phyloP scores from a whole-genome alignment of 2,888 invertebrate genomes.

The Parochlus steinenii region DNA sequence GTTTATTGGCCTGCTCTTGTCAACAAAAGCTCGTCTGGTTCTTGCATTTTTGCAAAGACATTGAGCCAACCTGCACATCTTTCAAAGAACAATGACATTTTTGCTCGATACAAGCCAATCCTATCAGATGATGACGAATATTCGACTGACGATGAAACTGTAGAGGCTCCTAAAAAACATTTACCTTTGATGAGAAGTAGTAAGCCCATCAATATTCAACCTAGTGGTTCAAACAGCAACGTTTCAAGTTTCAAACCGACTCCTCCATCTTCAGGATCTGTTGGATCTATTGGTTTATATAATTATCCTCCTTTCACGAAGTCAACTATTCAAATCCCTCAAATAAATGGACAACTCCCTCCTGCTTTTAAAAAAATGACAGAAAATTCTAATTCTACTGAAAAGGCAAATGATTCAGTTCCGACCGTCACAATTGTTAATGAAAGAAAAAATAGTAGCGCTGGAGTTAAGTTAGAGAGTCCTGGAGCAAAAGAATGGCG shows the following conservation, averaged over 20 bases:
- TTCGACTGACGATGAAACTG: slow-evolving; percentile 4
- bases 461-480: no score
- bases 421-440: neutral
- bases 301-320: slow-evolving; percentile 14
- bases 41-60: slow-evolving; percentile 21
- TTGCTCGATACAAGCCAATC: slow-evolving; percentile 11
- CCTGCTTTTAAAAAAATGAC: slow-evolving; percentile 11
- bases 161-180: no score
- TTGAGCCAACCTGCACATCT: slow-evolving; percentile 17
- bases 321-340: slow-evolving; percentile 14
- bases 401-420: neutral
- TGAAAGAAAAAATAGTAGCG: no score
- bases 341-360: slow-evolving; percentile 14
- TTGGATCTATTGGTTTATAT: no score
- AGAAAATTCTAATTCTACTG: neutral
- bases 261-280: neutral
- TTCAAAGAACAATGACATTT: slow-evolving; percentile 12
- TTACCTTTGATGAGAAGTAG: no score
- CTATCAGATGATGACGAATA: slow-evolving; percentile 11
- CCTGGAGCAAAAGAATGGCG: no score
- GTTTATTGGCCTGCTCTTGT: neutral
- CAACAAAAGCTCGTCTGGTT: slow-evolving; percentile 28
- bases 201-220: no score
- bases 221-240: no score
- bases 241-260: no score